Conservation (phyloP, 2,797 vertebrate species). For the Clarias pachynema region DNA sequence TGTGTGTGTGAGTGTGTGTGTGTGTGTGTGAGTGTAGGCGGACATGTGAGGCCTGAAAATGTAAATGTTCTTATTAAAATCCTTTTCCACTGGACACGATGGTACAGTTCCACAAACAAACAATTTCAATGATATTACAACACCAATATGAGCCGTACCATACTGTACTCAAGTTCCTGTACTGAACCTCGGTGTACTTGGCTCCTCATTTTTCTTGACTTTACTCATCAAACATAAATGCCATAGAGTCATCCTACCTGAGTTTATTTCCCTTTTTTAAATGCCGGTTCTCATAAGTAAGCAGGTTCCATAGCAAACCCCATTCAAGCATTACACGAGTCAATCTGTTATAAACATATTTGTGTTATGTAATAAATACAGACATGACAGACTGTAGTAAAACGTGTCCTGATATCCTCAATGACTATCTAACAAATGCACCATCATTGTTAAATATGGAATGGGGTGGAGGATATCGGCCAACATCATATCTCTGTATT, state of each 20-base stretch:
- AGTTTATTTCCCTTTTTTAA: not conserved
- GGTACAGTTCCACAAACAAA: not conserved
- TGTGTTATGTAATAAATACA: not conserved
- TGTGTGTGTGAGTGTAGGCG: not conserved
- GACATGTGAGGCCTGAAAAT: slow-evolving; percentile 37
- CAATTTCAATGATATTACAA: not conserved
- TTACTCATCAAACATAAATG: not conserved
- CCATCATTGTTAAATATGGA: too few relatives aligned
- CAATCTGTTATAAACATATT: not conserved
- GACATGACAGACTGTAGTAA: not conserved
- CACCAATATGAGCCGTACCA: not conserved
- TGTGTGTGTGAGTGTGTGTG: slow-evolving; percentile 2
- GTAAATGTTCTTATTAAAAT: slow-evolving; percentile 33
- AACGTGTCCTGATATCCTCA: not conserved
- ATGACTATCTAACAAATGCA: not conserved
- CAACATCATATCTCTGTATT: too few relatives aligned
- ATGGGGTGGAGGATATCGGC: too few relatives aligned
- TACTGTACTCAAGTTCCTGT: not conserved
- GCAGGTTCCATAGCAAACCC: not conserved
- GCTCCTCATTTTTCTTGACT: not conserved
- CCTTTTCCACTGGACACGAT: not conserved
- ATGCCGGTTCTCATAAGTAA: not conserved
- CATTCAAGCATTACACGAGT: not conserved
- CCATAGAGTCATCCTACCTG: not conserved
- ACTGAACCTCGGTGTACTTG: not conserved